phyloP scores from a whole-genome alignment of 2,797 vertebrate genomes.

The Cetoscarus ocellatus region DNA sequence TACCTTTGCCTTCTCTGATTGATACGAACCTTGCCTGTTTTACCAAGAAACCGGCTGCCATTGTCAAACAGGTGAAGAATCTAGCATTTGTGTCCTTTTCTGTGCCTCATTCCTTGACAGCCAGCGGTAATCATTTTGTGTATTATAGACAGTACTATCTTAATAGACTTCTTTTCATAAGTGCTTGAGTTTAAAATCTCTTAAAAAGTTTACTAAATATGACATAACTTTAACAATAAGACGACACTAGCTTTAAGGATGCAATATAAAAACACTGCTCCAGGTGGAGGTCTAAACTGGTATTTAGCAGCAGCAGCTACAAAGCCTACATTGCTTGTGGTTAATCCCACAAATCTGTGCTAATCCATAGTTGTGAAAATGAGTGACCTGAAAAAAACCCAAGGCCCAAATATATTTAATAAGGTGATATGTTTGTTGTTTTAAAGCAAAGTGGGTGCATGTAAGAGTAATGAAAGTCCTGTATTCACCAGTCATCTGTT shows the following conservation, averaged over 20 bases:
- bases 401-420: slow-evolving; percentile 25
- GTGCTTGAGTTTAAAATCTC: too few relatives aligned
- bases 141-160: background rate
- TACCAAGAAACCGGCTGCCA: too few relatives aligned
- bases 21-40: too few relatives aligned
- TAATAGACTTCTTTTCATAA: background rate
- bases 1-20: too few relatives aligned
- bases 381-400: slow-evolving; percentile 4
- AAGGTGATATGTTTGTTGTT: slow-evolving; percentile 24
- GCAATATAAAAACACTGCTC: background rate
- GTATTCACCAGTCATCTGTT: slow-evolving; percentile 56
- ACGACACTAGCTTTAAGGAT: too few relatives aligned
- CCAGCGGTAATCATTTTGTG: background rate
- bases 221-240: too few relatives aligned
- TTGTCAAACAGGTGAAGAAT: too few relatives aligned
- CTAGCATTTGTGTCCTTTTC: too few relatives aligned
- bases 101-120: background rate
- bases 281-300: background rate
- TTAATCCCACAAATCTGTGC: background rate
- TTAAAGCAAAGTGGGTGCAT: slow-evolving; percentile 15
- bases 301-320: slow-evolving; percentile 2
- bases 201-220: too few relatives aligned
- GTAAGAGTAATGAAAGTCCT: slow-evolving; percentile 33
- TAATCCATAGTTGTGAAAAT: slow-evolving; percentile 17
- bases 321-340: background rate